These are phyloP conservation scores for Adelges cooleyi DNA, from an alignment of 1,140 invertebrate species.

Conservation along the genomic window DNA sequence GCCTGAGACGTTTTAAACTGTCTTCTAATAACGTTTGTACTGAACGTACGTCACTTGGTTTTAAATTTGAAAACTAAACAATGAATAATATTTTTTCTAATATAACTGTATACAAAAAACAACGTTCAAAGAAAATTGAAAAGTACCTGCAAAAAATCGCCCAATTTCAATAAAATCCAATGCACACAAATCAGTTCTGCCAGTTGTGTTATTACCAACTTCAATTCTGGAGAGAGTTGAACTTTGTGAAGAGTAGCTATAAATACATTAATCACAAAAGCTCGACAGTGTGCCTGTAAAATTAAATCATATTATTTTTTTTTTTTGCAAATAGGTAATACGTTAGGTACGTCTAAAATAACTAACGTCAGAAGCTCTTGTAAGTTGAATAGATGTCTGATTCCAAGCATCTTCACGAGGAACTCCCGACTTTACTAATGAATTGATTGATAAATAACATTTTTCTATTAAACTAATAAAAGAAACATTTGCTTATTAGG, in stretches of 20 bases:
- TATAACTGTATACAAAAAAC: neutral
- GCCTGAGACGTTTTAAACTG: constrained; percentile 56
- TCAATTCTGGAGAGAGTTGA: constrained; percentile 45
- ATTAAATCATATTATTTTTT: too few relatives aligned
- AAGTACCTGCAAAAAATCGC: constrained; percentile 62
- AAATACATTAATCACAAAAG: constrained; percentile 57
- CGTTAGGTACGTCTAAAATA: neutral
- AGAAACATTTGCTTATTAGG: neutral
- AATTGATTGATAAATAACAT: constrained; percentile 55
- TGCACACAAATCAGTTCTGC: constrained; percentile 66
- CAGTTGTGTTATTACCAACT: constrained; percentile 52
- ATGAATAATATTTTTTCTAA: constrained; percentile 30
- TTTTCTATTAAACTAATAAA: constrained; percentile 51
- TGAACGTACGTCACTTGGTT: constrained; percentile 47
- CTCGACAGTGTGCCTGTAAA: constrained; percentile 59
- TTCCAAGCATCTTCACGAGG: constrained; percentile 72
- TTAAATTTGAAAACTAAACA: constrained; percentile 54
- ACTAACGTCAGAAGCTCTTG: constrained; percentile 56
- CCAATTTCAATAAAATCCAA: constrained; percentile 57
- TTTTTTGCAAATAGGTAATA: neutral
- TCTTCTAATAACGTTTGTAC: constrained; percentile 57
- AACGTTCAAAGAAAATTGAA: neutral
- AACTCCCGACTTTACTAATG: constrained; percentile 47
- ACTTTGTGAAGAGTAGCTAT: constrained; percentile 43
- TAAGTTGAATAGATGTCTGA: constrained; percentile 64